phyloP scores from a whole-genome alignment of 2,113 vertebrate species.

The Mobula birostris region DNA sequence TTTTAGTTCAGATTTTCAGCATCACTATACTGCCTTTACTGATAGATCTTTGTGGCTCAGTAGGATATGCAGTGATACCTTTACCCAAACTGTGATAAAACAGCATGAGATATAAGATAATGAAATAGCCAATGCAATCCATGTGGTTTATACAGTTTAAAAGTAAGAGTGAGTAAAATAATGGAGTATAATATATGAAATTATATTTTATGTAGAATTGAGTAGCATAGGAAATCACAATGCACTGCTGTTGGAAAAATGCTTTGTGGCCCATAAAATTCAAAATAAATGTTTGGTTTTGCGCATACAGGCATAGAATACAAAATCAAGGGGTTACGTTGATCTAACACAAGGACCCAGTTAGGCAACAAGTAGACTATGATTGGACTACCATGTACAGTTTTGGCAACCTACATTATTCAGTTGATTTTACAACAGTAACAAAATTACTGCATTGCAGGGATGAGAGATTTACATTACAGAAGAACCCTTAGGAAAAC shows the following conservation, averaged over 20 bases:
- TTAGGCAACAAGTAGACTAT: not conserved
- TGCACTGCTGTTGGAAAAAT: not conserved
- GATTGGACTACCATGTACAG: not conserved
- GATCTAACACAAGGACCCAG: not conserved
- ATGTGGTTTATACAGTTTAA: not conserved
- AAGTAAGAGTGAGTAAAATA: not conserved
- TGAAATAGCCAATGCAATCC: no score
- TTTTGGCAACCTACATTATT: not conserved
- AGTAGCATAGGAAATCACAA: not conserved
- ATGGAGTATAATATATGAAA: not conserved
- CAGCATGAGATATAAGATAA: not conserved
- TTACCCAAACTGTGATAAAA: not conserved
- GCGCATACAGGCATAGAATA: not conserved
- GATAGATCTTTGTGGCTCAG: not conserved
- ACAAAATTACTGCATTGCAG: not conserved
- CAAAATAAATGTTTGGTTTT: not conserved
- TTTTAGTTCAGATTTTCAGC: no score
- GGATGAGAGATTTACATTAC: not conserved
- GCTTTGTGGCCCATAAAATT: not conserved
- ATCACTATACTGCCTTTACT: no score
- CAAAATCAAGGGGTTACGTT: not conserved
- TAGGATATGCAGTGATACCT: not conserved
- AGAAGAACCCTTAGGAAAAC: not conserved
- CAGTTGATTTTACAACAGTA: not conserved
- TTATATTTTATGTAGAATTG: not conserved